These are phyloP conservation scores for Drosophila orosa DNA, from an alignment of 1,140 invertebrate species.

Conservation along the genomic window DNA sequence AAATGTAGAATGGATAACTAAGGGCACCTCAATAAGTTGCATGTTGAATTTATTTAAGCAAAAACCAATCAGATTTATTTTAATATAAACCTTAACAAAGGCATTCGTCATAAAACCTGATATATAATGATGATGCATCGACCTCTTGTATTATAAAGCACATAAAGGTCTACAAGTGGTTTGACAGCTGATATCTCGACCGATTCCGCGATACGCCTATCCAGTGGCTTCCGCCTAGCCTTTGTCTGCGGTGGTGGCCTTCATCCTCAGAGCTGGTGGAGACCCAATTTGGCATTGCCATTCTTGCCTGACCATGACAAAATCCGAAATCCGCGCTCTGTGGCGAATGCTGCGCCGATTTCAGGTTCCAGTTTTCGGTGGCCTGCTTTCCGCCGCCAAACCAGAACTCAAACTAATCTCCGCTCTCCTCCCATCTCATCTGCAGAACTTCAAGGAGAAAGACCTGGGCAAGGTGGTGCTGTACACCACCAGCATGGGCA, in stretches of 20 bases:
- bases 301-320: slow-evolving; percentile 57
- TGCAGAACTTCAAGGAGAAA: slow-evolving; percentile 94
- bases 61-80: not conserved
- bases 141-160: not conserved
- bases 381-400: slow-evolving; percentile 66
- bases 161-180: slow-evolving; percentile 1
- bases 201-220: slow-evolving; percentile 9
- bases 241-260: slow-evolving; percentile 43
- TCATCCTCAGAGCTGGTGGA: slow-evolving; percentile 34
- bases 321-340: slow-evolving; percentile 56
- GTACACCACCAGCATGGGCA: slow-evolving; percentile 97
- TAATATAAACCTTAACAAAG: not conserved
- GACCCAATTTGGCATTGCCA: slow-evolving; percentile 46
- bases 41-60: not conserved
- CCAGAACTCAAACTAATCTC: slow-evolving; percentile 57
- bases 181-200: slow-evolving; percentile 10
- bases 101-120: not conserved
- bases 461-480: slow-evolving; percentile 96
- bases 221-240: slow-evolving; percentile 28
- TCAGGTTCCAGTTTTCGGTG: slow-evolving; percentile 68
- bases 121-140: not conserved
- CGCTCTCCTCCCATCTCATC: slow-evolving; percentile 4
- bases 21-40: not conserved
- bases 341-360: slow-evolving; percentile 74
- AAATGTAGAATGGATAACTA: not conserved